Percentiles rank a stretch among this genome's conserved stretches.
Conservation (phyloP, 2,113 vertebrate species). For the Maylandia zebra region DNA sequence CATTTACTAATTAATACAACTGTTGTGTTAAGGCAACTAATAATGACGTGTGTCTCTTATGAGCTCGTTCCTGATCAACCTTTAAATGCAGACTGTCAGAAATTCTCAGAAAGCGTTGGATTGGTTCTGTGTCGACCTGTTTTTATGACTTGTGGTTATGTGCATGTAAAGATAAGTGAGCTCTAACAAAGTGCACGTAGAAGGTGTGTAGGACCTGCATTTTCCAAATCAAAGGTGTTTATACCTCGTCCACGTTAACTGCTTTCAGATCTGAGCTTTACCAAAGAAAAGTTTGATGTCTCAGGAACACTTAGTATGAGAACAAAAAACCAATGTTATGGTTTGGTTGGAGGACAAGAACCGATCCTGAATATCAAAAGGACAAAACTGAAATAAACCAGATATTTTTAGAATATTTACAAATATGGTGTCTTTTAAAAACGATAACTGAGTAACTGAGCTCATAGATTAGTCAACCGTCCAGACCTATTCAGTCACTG, state of each 20-base stretch:
- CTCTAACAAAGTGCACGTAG: background rate
- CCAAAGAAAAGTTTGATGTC: background rate
- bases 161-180: background rate
- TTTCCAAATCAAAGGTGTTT: background rate
- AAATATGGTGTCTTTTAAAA: rapidly evolving
- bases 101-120: background rate
- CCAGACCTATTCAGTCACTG: background rate
- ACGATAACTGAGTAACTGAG: rapidly evolving
- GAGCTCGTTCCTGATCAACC: background rate
- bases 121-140: background rate
- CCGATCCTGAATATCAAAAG: background rate
- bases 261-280: background rate
- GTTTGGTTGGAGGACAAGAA: background rate
- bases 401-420: rapidly evolving
- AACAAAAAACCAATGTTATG: rapidly evolving
- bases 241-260: background rate
- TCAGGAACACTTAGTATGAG: background rate
- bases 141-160: background rate
- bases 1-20: background rate
- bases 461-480: background rate
- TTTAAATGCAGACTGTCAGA: background rate
- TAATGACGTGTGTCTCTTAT: background rate
- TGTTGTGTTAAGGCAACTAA: background rate
- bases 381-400: background rate
- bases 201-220: background rate